Base-by-base conservation (phyloP, 2,113 vertebrate species). In the Talpa occidentalis region DNA sequence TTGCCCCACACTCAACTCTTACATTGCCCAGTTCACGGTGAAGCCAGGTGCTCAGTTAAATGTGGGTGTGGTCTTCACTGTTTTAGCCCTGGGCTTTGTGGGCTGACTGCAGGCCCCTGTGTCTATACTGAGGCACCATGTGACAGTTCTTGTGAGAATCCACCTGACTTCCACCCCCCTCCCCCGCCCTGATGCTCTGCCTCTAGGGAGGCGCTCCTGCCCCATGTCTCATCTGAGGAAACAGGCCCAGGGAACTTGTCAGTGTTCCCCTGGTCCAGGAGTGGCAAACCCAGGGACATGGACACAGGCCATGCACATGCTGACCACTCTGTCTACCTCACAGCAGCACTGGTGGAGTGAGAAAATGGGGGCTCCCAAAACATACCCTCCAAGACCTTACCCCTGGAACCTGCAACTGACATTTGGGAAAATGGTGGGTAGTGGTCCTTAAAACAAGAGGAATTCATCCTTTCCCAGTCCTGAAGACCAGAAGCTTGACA, bases 121-220 rank as follows among this genome's bases (percentile, higher is more conserved):
- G 47, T 66, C 60, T 10, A 24, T 66, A 32, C 40, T 56, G 12
- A 47, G 67, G 32, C 1, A 19, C 28, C 35, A 17, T 5, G 2
- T 21, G 8, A 3, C 30, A 3, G 40, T 49, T 49, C 22, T 32
- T 28, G 54, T 35, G 54, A 60, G 52, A 44, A 37, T 37, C n/a
- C 9, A 81, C 32, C 47, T 40, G 47, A 5, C 16, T 17, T 1
- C 2, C 4, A 32, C 11, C 6, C 72, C 3, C 0, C 22, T 30
- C 24, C 35, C 2, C 22, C 60, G 52, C 54, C 70, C 49, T 4
- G 11, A 2, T 44, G 14, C 24, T 28, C 49, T 11, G 12, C 15
- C 52, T 54, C 6, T 54, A 54, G 52, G 52, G 47, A 49, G 47
- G 47, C 11, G 11, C 47, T 49, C 47, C 11, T 2, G 2, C 47